These are phyloP conservation scores for Spodoptera frugiperda DNA, from an alignment of 1,140 invertebrate genomes.

Conservation along the genomic window DNA sequence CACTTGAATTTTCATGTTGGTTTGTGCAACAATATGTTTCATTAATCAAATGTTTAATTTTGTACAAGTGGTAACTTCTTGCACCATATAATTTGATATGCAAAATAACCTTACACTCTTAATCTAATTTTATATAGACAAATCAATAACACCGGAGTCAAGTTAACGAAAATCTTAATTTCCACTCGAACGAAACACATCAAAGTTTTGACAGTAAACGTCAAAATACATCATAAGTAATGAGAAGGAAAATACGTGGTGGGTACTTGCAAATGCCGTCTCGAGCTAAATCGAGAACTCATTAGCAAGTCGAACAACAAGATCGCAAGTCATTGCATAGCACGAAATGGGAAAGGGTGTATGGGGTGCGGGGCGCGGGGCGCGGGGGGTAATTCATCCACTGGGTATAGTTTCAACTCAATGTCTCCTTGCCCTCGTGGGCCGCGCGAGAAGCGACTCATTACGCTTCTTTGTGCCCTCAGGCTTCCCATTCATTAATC, in stretches of 20 bases:
- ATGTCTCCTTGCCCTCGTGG: constrained; percentile 45
- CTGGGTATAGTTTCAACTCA: constrained; percentile 55
- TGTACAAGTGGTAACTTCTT: too few species aligned
- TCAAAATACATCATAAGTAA: constrained; percentile 62
- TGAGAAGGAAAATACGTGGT: constrained; percentile 57
- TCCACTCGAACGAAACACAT: constrained; percentile 11
- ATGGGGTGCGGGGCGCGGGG: constrained; percentile 5
- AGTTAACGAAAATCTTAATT: constrained; percentile 14
- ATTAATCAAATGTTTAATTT: too few species aligned
- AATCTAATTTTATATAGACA: background rate
- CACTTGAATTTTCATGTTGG: too few species aligned
- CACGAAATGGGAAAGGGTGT: constrained; percentile 35
- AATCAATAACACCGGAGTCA: constrained; percentile 23
- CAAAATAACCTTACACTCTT: background rate
- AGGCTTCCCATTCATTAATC: constrained; percentile 50
- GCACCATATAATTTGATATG: too few species aligned
- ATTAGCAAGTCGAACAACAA: constrained; percentile 71
- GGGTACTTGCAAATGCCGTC: constrained; percentile 55
- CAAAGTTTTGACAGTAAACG: constrained; percentile 55
- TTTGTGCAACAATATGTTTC: too few species aligned
- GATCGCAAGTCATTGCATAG: constrained; percentile 64
- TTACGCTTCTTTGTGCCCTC: constrained; percentile 55
- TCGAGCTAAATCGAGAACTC: constrained; percentile 67
- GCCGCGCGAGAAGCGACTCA: constrained; percentile 47
- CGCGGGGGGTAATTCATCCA: constrained; percentile 54